Evolutionary conservation across 2,113 vertebrate species (phyloP), one percentile per base, ranked within the genome.

Genomic region (Thalassarche chlororhynchos): DNA sequence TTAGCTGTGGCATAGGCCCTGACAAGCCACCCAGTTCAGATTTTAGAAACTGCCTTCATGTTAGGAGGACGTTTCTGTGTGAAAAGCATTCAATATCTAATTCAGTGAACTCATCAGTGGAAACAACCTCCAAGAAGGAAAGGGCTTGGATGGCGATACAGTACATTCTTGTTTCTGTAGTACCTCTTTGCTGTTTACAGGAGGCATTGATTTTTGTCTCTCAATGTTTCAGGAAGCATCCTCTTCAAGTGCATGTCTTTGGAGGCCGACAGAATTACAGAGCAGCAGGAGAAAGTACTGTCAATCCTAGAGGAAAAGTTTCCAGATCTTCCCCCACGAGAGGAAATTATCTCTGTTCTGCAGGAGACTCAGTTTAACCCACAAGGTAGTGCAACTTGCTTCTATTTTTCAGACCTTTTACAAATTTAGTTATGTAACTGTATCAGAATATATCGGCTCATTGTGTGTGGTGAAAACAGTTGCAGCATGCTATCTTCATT

Each of bases 141-240:
- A 6, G 2, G 25, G 6, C 20, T 77, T 78, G n/a, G 17, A 13
- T 25, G 34, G 14, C 1, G 2, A 21, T 65, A 51, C 14, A 38
- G 18, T 70, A 47, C 14, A 9, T 38, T 80, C 46, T 69, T 62
- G 11, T 62, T 91, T 89, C 40, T 84, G 13, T 60, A 36, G 21
- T 84, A 40, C 16, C 15, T 38, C 40, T 84, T 34, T 40, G 32
- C 31, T 72, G 10, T 34, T 72, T 62, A 29, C 36, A 75, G 46
- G 49, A 76, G 62, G 21, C 6, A n/a, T 47, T 87, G 70, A 91
- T 44, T 80, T 95, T 94, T 92, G 32, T 84, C 5, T 70, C 77
- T 52, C 17, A 84, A 83, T 23, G 13, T 97, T 98, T 85, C 96
- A 99, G 99, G 99, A 94, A 99, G 99, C 58, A 98, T 99, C 87